Percentiles rank a stretch among this genome's conserved stretches.
Evolutionary conservation across 2,888 invertebrate genomes (phyloP).

Genomic region (Drosophila quinaria): DNA sequence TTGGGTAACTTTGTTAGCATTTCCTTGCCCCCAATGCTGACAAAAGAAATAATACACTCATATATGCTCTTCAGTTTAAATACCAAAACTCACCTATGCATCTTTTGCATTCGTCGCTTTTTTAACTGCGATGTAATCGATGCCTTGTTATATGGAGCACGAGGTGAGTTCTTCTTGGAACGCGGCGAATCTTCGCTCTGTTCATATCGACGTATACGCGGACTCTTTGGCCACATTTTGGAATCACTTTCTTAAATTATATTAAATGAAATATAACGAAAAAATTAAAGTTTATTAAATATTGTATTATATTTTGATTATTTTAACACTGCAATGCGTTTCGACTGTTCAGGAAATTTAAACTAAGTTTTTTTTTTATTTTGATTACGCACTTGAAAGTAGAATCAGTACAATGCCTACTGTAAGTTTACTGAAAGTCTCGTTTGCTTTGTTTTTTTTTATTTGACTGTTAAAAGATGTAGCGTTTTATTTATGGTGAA

Average conservation of each 20-base stretch:
- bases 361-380: not conserved
- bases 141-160: constrained; percentile 52
- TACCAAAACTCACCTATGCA: constrained; percentile 25
- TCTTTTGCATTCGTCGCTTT: constrained; percentile 43
- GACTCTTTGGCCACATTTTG: constrained; percentile 53
- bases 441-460: not conserved
- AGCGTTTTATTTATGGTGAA: no score
- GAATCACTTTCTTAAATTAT: not conserved
- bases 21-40: constrained; percentile 42
- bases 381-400: not conserved
- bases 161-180: constrained; percentile 44
- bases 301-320: constrained; percentile 8
- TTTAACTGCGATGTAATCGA: constrained; percentile 28
- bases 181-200: constrained; percentile 8
- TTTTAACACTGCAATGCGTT: constrained; percentile 23
- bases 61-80: not conserved
- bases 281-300: not conserved
- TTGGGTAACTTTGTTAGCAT: constrained; percentile 44
- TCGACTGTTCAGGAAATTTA: constrained; percentile 22
- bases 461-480: no score
- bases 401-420: constrained; percentile 26
- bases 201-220: constrained; percentile 52
- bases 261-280: not conserved
- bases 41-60: not conserved
- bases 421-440: constrained; percentile 1